phyloP scores from a whole-genome alignment of 2,797 vertebrate species.

The Champsocephalus gunnari region DNA sequence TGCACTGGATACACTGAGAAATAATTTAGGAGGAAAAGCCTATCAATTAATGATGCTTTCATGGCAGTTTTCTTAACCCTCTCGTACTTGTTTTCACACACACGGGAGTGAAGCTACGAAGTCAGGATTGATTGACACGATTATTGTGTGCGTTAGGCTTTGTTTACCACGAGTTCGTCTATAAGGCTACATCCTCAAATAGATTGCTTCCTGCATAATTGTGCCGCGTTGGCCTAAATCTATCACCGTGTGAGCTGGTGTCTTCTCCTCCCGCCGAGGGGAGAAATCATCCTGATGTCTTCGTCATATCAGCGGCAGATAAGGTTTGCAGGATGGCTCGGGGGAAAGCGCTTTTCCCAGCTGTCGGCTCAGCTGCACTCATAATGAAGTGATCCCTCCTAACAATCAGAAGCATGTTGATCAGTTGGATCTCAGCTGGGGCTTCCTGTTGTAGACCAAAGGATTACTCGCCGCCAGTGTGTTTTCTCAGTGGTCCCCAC shows the following conservation, averaged over 20 bases:
- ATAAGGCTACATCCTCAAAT: slow-evolving; percentile 65
- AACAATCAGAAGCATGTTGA: slow-evolving; percentile 50
- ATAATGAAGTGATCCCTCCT: slow-evolving; percentile 66
- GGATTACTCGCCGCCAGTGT: slow-evolving; percentile 46
- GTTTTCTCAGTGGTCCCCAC: slow-evolving; percentile 38
- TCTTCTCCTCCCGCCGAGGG: slow-evolving; percentile 40
- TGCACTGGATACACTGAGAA: slow-evolving; percentile 42
- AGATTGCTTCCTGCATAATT: slow-evolving; percentile 62
- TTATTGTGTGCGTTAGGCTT: slow-evolving; percentile 13
- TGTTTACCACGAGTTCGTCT: slow-evolving; percentile 47
- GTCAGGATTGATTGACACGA: slow-evolving; percentile 18
- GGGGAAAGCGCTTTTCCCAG: slow-evolving; percentile 45
- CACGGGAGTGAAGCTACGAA: slow-evolving; percentile 9
- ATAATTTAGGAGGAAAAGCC: slow-evolving; percentile 56
- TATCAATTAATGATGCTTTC: slow-evolving; percentile 62
- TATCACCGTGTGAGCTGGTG: slow-evolving; percentile 40
- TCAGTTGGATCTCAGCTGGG: slow-evolving; percentile 73
- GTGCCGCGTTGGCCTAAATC: slow-evolving; percentile 52
- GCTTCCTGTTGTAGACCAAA: slow-evolving; percentile 64
- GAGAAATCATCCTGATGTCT: slow-evolving; percentile 55
- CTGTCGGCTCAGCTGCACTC: slow-evolving; percentile 58
- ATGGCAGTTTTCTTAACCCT: slow-evolving; percentile 12
- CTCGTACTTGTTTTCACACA: slow-evolving; percentile 3
- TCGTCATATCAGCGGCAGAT: slow-evolving; percentile 49
- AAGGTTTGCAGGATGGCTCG: slow-evolving; percentile 40